phyloP scores from a whole-genome alignment of 2,113 vertebrate species.

The Seriola aureovittata region DNA sequence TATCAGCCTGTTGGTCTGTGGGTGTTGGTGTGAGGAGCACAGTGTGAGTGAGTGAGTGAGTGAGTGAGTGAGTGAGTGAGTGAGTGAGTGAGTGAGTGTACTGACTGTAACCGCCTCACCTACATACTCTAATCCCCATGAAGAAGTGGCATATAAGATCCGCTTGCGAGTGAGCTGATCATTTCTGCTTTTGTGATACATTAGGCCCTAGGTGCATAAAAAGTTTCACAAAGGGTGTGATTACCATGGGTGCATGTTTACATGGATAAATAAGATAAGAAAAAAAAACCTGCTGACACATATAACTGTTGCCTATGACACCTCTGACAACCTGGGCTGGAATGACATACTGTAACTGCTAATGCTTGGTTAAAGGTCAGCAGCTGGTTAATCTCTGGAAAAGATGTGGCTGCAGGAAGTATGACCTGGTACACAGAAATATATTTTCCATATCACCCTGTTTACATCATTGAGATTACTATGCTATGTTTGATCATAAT shows the following conservation, averaged over 20 bases:
- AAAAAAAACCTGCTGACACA: slow-evolving; percentile 37
- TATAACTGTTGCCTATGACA: slow-evolving; percentile 39
- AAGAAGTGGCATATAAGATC: slow-evolving; percentile 54
- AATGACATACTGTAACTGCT: slow-evolving; percentile 38
- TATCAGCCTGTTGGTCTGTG: slow-evolving; percentile 62
- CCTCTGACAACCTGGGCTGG: slow-evolving; percentile 8
- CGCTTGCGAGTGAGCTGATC: slow-evolving; percentile 49
- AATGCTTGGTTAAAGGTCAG: slow-evolving; percentile 36
- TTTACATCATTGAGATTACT: slow-evolving; percentile 15
- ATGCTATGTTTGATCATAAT: slow-evolving; percentile 16
- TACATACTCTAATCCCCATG: slow-evolving; percentile 59
- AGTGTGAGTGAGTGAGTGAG: slow-evolving; percentile 14
- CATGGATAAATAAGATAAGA: slow-evolving; percentile 52
- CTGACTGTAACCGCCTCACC: slow-evolving; percentile 54
- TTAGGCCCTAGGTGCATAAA: background rate
- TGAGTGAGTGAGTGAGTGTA: background rate
- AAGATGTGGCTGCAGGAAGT: slow-evolving; percentile 17
- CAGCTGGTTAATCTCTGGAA: slow-evolving; percentile 16
- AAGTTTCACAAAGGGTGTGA: slow-evolving; percentile 37
- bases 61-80: too few species aligned
- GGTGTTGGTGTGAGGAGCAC: slow-evolving; percentile 74
- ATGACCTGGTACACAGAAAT: background rate
- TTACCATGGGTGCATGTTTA: slow-evolving; percentile 64
- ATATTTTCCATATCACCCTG: slow-evolving; percentile 24
- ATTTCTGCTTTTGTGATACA: slow-evolving; percentile 55